Base-by-base conservation (phyloP, 2,113 vertebrate species). In the Anhinga rufa region DNA sequence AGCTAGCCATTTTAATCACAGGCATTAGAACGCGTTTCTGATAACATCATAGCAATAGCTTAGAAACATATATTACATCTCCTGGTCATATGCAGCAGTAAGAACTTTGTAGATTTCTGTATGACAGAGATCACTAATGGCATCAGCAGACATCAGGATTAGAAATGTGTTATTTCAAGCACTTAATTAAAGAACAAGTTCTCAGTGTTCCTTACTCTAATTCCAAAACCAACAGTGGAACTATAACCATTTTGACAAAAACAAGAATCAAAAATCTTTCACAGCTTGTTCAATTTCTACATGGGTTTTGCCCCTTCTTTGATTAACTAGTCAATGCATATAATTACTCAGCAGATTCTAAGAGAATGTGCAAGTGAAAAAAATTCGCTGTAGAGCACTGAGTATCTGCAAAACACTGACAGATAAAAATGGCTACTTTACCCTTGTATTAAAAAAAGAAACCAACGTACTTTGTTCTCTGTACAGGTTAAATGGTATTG, bases 1-100 rank as follows among this genome's bases (percentile, higher is more conserved):
- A 96, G 92, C 92, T 96, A 74, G 88, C 85, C 95, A 93, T 90
- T 96, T 86, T 92, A 95, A 96, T 96, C 88, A 94, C 65, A 92
- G 51, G 86, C 95, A 88, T 84, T 78, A 6, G 6, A 95, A 89
- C 51, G 58, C 1, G 1, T 77, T 90, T 88, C 75, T 92, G 95
- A 90, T 93, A 95, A 86, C 85, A 96, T 88, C 69, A 81, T 4
- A 71, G 64, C 62, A 88, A 68, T 22, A 80, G 22, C 75, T 66
- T 52, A 46, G 36, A 88, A 85, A 88, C 51, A 36, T 29, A 36
- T 29, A 29, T 86, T 88, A 49, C 75, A 86, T 76, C 85, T 87
- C 87, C 62, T 88, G 42, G 64, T 34, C 75, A 75, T 22, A 44
- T 1, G 0, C 84, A 94, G 78, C 75, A 85, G 21, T 32, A 90